Base-by-base conservation (phyloP, 2,797 vertebrate species). In the Myiotriccus ornatus region DNA sequence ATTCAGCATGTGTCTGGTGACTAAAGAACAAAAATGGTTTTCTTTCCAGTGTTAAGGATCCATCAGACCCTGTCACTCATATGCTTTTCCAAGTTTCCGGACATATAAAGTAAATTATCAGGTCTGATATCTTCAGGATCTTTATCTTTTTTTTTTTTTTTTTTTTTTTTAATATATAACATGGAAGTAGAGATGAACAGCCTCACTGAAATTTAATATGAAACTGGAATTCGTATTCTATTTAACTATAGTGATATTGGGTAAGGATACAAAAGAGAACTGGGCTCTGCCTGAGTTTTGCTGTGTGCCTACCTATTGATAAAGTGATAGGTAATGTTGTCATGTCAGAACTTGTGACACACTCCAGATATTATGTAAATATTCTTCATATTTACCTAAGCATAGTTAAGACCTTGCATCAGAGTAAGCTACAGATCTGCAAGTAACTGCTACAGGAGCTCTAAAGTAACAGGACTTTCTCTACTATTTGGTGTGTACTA, bases 1-100 rank as follows among this genome's bases (percentile, higher is more conserved):
- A 57, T 50, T 35, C 30, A 77, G 44, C 13, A 25, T 0, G 1
- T 18, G 32, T n/a, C 25, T 1, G 2, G 7, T 35, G 35, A n/a
- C 44, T 53, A 52, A 84, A 22, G 18, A 87, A 43, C 11, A 62
- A 12, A 49, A 28, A 46, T 28, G 0, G 5, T 70, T 95, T 80
- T n/a, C 18, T 82, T 86, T 65, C 47, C 32, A 59, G 3, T n/a
- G 8, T 67, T 46, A n/a, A 84, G 34, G 5, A 23, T 34, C 32
- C 21, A 52, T 43, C 27, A 35, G 24, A 4, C 8, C 17, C 17
- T 47, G 4, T n/a, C 39, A 25, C 47, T 63, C 12, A 35, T 0
- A 3, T 24, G 14, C 2, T 74, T 92, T 78, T 41, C 43, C 37
- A 30, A 27, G 4, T 70, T 59, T 50, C 9, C 4, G 27, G 7